Conservation (phyloP, 1,140 invertebrate genomes). For the Phortica variegata region DNA sequence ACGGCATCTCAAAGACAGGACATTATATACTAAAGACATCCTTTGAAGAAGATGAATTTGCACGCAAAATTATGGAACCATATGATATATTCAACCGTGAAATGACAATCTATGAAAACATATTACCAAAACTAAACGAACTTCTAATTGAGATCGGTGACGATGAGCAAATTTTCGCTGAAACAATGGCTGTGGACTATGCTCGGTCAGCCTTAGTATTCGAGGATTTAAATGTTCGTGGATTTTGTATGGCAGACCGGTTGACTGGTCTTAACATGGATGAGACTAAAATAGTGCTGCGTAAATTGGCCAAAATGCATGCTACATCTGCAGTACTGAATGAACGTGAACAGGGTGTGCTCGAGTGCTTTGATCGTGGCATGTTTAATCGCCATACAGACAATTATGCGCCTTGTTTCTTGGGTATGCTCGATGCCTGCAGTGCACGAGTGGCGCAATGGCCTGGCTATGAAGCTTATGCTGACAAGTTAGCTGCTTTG, state of each 20-base stretch:
- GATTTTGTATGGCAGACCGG: conserved; percentile 59
- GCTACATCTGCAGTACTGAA: conserved; percentile 58
- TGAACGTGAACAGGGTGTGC: conserved; percentile 30
- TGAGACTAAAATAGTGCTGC: conserved; percentile 59
- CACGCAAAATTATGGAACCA: conserved; percentile 32
- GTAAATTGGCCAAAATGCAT: conserved; percentile 63
- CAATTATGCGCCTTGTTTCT: conserved; percentile 35
- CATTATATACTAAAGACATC: conserved; percentile 46
- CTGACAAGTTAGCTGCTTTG: conserved; percentile 33
- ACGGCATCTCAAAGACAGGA: conserved; percentile 17
- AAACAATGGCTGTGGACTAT: conserved; percentile 41
- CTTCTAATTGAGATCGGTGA: conserved; percentile 37
- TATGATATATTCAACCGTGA: conserved; percentile 55
- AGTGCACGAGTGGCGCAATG: conserved; percentile 25
- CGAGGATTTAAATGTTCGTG: conserved; percentile 41
- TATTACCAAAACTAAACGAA: conserved; percentile 42
- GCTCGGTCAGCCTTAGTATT: conserved; percentile 41
- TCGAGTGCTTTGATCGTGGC: conserved; percentile 44
- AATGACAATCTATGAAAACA: conserved; percentile 46
- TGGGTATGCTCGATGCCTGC: conserved; percentile 35
- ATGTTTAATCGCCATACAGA: conserved; percentile 49
- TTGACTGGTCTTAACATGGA: conserved; percentile 60
- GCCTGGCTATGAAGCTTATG: conserved; percentile 35
- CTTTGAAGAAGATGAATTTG: conserved; percentile 43
- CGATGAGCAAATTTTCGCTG: conserved; percentile 41